These are phyloP conservation scores for Chlamydotis undulata DNA, from an alignment of 2,113 vertebrate genomes.

Conservation along the genomic window DNA sequence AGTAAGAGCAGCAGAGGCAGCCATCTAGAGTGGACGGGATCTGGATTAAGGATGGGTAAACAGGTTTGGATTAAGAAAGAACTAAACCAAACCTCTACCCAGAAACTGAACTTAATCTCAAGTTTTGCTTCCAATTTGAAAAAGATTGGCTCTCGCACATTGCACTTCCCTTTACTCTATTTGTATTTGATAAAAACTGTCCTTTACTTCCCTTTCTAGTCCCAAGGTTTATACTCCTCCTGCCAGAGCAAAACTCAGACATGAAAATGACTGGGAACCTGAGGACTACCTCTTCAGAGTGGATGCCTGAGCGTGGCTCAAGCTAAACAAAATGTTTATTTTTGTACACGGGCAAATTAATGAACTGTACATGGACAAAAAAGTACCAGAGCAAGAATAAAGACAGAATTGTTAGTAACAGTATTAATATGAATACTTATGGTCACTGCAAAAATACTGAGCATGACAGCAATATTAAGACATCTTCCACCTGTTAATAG, in stretches of 20 bases:
- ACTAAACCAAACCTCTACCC: conserved; percentile 43
- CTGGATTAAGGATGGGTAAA: conserved; percentile 28
- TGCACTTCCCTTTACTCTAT: background rate
- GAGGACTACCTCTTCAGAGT: background rate
- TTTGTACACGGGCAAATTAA: background rate
- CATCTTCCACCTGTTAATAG: background rate
- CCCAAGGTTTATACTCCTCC: background rate
- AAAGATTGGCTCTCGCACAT: background rate
- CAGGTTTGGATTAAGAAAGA: conserved; percentile 39
- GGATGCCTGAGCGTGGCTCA: background rate
- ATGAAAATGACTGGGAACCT: background rate
- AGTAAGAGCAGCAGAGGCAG: conserved; percentile 50
- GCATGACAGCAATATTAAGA: background rate
- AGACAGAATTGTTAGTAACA: background rate
- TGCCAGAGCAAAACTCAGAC: background rate
- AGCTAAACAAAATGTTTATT: background rate
- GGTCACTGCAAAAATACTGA: background rate
- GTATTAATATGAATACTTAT: background rate
- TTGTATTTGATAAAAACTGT: background rate
- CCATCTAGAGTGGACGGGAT: conserved; percentile 22
- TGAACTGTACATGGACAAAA: background rate
- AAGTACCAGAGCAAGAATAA: background rate
- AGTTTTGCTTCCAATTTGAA: background rate
- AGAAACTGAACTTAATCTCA: background rate
- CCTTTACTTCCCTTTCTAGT: background rate